A percentile compares a stretch with the other conserved stretches of the same genome.
phyloP scores from a whole-genome alignment of 53 echinoderm and acorn worm species.

The Apostichopus leukothele region DNA sequence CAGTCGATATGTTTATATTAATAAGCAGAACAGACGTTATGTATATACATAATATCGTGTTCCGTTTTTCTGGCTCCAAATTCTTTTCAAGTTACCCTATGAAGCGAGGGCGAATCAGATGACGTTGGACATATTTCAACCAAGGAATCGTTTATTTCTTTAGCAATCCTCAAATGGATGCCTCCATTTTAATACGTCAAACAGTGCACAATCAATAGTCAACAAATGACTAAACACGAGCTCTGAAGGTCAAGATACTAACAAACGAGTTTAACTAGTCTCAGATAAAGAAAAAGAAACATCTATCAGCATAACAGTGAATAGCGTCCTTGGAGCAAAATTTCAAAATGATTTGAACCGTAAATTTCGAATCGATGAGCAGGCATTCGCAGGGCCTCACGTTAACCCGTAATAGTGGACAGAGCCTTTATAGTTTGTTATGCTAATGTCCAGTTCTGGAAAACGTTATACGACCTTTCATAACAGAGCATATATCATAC shows the following conservation, averaged over 20 bases:
- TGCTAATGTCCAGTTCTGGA: neutral
- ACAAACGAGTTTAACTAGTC: neutral
- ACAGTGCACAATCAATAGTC: neutral
- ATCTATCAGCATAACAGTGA: neutral
- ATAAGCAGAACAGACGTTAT: too few species aligned
- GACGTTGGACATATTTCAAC: neutral
- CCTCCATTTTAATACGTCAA: neutral
- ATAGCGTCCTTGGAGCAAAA: neutral
- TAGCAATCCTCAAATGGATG: conserved; percentile 10
- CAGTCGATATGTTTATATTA: too few species aligned
- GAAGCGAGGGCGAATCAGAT: neutral
- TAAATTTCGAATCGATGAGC: conserved; percentile 7
- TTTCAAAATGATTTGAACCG: neutral
- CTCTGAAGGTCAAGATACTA: neutral
- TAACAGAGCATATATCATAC: conserved; percentile 5
- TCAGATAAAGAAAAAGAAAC: neutral
- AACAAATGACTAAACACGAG: neutral
- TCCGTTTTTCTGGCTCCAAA: neutral
- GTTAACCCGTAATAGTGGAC: neutral
- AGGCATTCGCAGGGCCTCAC: neutral
- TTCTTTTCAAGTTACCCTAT: neutral
- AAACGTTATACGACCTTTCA: neutral
- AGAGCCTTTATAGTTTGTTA: neutral
- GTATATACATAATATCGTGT: neutral
- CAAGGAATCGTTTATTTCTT: neutral